Conservation (phyloP, 2,888 invertebrate species). For the Platycheirus rosarum region DNA sequence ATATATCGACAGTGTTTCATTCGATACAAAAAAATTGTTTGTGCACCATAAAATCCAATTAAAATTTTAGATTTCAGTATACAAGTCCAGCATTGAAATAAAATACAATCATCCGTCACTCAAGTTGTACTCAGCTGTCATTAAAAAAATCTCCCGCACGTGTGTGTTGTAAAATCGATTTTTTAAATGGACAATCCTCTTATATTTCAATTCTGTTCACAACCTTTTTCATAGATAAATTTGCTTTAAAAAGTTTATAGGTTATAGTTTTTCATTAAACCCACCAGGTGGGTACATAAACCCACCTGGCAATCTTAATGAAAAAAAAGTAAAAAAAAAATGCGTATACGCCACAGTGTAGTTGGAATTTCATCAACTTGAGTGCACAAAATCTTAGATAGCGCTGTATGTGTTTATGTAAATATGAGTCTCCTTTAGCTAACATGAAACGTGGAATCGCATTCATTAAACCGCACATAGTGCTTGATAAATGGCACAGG, state of each 20-base stretch:
- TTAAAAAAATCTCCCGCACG: too few relatives aligned
- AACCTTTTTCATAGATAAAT: too few relatives aligned
- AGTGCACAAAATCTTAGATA: conserved; percentile 12
- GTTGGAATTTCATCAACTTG: not conserved
- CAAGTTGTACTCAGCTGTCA: not conserved
- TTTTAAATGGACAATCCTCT: too few relatives aligned
- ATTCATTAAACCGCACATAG: conserved; percentile 25
- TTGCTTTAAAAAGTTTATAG: too few relatives aligned
- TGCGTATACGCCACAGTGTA: conserved; percentile 17
- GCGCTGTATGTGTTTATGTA: not conserved
- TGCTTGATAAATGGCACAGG: not conserved
- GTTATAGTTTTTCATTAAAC: too few relatives aligned
- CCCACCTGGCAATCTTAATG: too few relatives aligned
- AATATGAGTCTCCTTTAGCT: conserved; percentile 6
- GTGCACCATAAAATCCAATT: not conserved
- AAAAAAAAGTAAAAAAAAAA: too few relatives aligned
- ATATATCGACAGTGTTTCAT: too few relatives aligned
- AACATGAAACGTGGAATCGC: conserved; percentile 14
- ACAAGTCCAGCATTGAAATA: not conserved
- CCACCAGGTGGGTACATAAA: too few relatives aligned
- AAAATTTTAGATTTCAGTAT: not conserved
- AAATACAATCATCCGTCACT: not conserved
- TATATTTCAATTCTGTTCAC: too few relatives aligned
- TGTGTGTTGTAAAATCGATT: too few relatives aligned
- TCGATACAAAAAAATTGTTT: too few relatives aligned